A percentile compares a stretch with the other conserved stretches of the same genome.
Conservation (phyloP, 2,113 vertebrate species). For the Clarias macrocephalus region DNA sequence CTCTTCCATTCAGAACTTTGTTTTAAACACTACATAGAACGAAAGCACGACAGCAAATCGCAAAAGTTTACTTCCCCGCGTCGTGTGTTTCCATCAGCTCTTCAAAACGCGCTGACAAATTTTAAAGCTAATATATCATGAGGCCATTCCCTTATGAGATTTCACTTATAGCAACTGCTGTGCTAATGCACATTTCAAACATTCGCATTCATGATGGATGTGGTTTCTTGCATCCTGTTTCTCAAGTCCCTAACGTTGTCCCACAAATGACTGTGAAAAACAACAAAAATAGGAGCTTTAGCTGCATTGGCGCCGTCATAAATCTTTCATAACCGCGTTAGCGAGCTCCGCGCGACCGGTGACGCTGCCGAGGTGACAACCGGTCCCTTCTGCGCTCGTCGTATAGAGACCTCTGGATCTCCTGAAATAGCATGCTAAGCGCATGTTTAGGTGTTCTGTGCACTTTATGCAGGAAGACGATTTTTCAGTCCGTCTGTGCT, state of each 20-base stretch:
- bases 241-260: constrained; percentile 1
- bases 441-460: not conserved
- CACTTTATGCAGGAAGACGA: constrained; percentile 28
- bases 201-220: constrained; percentile 15
- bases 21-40: constrained; percentile 64
- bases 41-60: constrained; percentile 56
- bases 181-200: constrained; percentile 32
- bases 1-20: constrained; percentile 48
- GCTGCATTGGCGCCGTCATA: constrained; percentile 36
- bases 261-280: constrained; percentile 39
- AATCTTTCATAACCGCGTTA: constrained; percentile 47
- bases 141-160: constrained; percentile 19
- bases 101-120: constrained; percentile 46
- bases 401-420: not conserved
- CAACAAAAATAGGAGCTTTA: constrained; percentile 28
- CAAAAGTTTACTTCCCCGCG: constrained; percentile 60
- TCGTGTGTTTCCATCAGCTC: constrained; percentile 45
- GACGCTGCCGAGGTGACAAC: not conserved
- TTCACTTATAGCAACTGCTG: constrained; percentile 20
- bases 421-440: constrained; percentile 34
- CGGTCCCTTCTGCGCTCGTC: constrained; percentile 1
- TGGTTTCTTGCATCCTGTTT: constrained; percentile 9
- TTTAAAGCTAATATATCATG: constrained; percentile 39
- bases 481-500: constrained; percentile 5
- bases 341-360: constrained; percentile 17